Evolutionary conservation across 1,140 invertebrate genomes (phyloP), one percentile per base, ranked within the genome.

Genomic region (Drosophila virilis): DNA sequence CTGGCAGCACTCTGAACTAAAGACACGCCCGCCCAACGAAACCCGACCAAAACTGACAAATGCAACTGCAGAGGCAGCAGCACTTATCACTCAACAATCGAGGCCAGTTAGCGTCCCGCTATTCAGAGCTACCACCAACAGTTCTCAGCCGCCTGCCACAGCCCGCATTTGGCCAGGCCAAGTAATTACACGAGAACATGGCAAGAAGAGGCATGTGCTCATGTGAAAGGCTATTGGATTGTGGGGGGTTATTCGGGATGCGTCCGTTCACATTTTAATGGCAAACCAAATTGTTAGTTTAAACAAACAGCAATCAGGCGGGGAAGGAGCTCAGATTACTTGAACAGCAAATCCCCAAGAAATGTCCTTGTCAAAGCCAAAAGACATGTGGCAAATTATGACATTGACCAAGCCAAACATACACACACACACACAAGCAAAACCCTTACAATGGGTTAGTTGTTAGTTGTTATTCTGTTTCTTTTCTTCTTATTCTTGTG

Each of bases 31-130:
- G 2, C 51, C 10, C 15, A 7, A 2, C 38, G 6, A 6, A 28
- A 5, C 22, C 7, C 6, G 0, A 38, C 35, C 13, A 51, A 54
- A 61, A 46, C 80, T 51, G 73, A 73, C 65, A 65, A 68, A 58
- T 61, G 57, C 71, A 72, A 72, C 64, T 73, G 64, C 51, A 62
- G 37, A 59, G 37, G 58, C 71, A 54, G 59, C 78, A 78, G 72
- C 77, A 85, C 74, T 81, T 85, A 80, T 85, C 82, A 85, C 74
- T 86, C 82, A 85, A 73, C 78, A 78, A 81, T 86, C 82, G 76
- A 51, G 76, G 74, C 55, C 64, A 77, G 65, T 61, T 65, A 61
- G 32, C 12, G 51, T 51, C 43, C 38, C 42, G 60, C 43, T n/a
- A 50, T 32, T 28, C 43, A 54, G 35, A 38, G 6, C 12, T 17